Base-by-base conservation (phyloP, 2,888 invertebrate genomes). In the Cephus pygmeus region DNA sequence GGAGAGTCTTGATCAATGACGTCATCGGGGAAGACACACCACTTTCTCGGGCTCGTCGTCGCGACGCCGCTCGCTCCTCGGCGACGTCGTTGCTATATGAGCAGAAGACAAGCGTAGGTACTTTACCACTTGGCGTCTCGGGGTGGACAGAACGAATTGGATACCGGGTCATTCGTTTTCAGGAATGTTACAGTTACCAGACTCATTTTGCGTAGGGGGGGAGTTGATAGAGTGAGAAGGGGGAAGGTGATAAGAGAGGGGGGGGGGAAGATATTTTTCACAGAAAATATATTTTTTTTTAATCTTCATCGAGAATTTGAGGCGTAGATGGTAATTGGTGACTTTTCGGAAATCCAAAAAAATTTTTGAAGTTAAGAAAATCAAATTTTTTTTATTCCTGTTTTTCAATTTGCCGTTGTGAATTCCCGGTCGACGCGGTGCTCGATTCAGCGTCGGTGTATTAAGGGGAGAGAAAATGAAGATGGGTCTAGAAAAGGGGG, bases 1-100 rank as follows among this genome's bases (percentile, higher is more conserved):
- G 77, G 69, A 73, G 75, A 76, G 75, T 79, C 56, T 78, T 78
- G 79, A 81, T 81, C 77, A 80, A 81, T 80, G 79, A 71, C 81
- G 79, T 81, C 76, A 79, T 80, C 76, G 76, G 74, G 75, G 69
- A 75, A 23, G 77, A 73, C 36, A 36, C 75, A 71, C 33, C 34
- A 15, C 56, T 56, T n/a, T 71, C 69, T 74, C 73, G 56, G 9
- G 56, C 33, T 71, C 69, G 69, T 74, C 33, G 12, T 77, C 73
- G 71, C 33, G 71, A 74, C 75, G 30, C 56, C 12, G 35, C 36
- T 40, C 73, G 68, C 71, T 71, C 31, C 31, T 33, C 71, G 4
- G 31, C 71, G 31, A 31, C 71, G 71, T 31, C 71, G 31, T 23
- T 56, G 31, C 33, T 71, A 31, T 71, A 71, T 71, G 71, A 31